These are phyloP conservation scores for Thera obeliscata DNA, from an alignment of 2,888 invertebrate species.

Conservation along the genomic window DNA sequence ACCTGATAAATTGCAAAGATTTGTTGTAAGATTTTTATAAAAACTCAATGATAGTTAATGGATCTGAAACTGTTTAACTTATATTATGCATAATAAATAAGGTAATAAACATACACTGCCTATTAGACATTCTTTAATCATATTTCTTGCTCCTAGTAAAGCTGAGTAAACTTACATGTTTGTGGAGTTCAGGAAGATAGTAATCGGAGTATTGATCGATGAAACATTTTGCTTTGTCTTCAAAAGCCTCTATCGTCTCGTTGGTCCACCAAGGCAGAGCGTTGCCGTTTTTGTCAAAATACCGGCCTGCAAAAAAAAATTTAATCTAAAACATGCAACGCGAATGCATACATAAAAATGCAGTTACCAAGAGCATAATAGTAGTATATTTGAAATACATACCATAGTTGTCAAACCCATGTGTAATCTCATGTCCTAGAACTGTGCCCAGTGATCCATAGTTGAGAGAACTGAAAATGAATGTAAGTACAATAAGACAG, in stretches of 20 bases:
- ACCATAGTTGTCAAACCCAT: constrained; percentile 85
- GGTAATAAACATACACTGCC: no score
- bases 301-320: constrained; percentile 84
- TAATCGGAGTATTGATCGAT: constrained; percentile 91
- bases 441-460: constrained; percentile 92
- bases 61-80: no score
- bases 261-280: constrained; percentile 96
- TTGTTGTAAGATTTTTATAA: not conserved
- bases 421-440: constrained; percentile 90
- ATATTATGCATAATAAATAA: no score
- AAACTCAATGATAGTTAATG: not conserved
- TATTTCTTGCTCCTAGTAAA: no score
- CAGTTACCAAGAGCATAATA: no score
- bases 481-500: not conserved
- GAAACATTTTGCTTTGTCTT: constrained; percentile 92
- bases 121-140: no score
- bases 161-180: constrained; percentile 79
- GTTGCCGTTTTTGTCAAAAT: constrained; percentile 94
- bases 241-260: constrained; percentile 89
- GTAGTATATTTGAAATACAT: constrained; percentile 34
- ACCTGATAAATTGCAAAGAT: constrained; percentile 74
- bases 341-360: no score
- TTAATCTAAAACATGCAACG: not conserved
- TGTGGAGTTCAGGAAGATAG: constrained; percentile 86
- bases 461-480: constrained; percentile 87